Base-by-base conservation (phyloP, 1,140 invertebrate genomes). In the Eufriesea mexicana region DNA sequence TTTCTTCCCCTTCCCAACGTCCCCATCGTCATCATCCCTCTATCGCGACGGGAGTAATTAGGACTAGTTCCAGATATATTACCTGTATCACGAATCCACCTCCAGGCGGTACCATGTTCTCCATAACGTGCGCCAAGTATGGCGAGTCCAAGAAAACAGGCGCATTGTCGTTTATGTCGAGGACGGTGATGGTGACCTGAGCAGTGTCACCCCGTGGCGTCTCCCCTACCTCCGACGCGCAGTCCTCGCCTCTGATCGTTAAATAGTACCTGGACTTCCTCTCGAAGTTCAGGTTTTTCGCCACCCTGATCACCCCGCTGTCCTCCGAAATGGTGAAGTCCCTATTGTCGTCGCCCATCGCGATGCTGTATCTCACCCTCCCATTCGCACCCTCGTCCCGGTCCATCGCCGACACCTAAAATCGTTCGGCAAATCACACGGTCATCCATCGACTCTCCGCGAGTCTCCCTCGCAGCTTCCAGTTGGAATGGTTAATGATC, bases 111-210 rank as follows among this genome's bases (percentile, higher is more conserved):
- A 98, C 95, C 80, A 97, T 95, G 91, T 98, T 98, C 94, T 99
- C 98, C 96, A 98, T 97, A n/a, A 99, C 97, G 90, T 98, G 97
- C 0, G 98, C 98, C 79, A 98, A 92, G 92, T 99, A 99, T 0
- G 98, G 98, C 0, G 98, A 98, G 93, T 98, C 97, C 57, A 98
- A 93, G 92, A 99, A 99, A 1, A 97, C 96, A 2, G 98, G 98
- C 12, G 97, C 96, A 91, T 98, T 98, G 94, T 99, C 99, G 93
- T 99, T 99, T 86, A 99, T 97, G 94, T 99, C 98, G 45, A 97
- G 95, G 8, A 99, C 96, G 55, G 94, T 95, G 85, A 97, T 96
- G 61, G 95, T 95, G 77, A 97, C 94, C 92, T 96, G 96, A 20
- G 97, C 97, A 9, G 96, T 97, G 91, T 98, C 97, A 83, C 95